Conservation (phyloP, 2,113 vertebrate species). For the Elgaria multicarinata region DNA sequence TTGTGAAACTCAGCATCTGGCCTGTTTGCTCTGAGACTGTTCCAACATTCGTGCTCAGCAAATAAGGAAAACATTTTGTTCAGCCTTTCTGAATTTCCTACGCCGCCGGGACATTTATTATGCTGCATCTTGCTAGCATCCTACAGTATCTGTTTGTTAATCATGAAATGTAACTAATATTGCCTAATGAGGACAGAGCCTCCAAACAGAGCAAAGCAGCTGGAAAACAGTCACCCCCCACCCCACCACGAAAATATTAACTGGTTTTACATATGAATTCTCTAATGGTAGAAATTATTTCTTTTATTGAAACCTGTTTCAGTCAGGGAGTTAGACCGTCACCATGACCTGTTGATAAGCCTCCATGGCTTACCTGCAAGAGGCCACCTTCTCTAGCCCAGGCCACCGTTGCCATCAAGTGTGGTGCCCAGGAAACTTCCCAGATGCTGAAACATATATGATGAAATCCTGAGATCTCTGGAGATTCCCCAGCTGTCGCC, state of each 20-base stretch:
- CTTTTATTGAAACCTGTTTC: not conserved
- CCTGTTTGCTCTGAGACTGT: not conserved
- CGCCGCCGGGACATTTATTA: conserved; percentile 33
- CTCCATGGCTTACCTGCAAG: not conserved
- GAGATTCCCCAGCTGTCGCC: too few species aligned
- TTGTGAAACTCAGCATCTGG: conserved; percentile 35
- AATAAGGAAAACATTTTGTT: conserved; percentile 28
- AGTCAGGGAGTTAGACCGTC: not conserved
- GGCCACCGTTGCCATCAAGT: too few species aligned
- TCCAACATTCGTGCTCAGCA: conserved; percentile 47
- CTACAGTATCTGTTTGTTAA: conserved; percentile 37
- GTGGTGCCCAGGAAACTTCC: too few species aligned
- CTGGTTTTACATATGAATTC: not conserved
- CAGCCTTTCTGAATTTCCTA: not conserved
- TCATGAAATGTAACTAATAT: conserved; percentile 17
- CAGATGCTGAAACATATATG: too few species aligned
- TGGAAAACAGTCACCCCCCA: not conserved
- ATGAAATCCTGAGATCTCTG: too few species aligned
- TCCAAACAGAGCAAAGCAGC: not conserved
- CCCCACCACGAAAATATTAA: not conserved
- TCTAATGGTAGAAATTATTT: not conserved
- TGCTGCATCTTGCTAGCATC: not conserved
- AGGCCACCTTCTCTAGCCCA: too few species aligned
- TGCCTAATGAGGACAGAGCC: conserved; percentile 6
- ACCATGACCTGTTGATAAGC: not conserved